Evolutionary conservation across 2,888 invertebrate genomes (phyloP), one percentile per base, ranked within the genome.

Genomic region (Agrilus biguttatus): DNA sequence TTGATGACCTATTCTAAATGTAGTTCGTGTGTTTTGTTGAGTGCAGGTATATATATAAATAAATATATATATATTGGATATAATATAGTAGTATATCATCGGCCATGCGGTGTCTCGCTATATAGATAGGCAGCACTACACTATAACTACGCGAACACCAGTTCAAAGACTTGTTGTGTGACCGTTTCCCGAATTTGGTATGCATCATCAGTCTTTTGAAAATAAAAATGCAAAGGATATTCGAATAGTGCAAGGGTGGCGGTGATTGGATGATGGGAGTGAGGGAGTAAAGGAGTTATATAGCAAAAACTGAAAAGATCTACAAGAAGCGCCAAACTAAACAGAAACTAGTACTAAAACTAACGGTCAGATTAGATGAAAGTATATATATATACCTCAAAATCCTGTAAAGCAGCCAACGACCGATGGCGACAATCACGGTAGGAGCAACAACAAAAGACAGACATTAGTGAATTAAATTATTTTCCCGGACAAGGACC

Each of bases 351-450:
- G 53, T 49, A 51, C 54, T 59, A 59, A 60, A 58, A 57, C 64
- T 63, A 64, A 65, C 65, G 63, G 61, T 59, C 63, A 65, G 59
- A 58, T 59, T 59, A 61, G 59, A 63, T 58, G 60, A 63, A 58
- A 57, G 63, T 55, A 48, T 56, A 61, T 57, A 55, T 60, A 61
- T 61, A 62, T 85, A 85, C 85, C 85, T 85, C 85, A 78, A 84
- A 85, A 77, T 85, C 85, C 85, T 72, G 77, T 73, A 66, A 70
- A 71, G 74, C 75, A 70, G 75, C 77, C 73, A 74, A 74, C 74
- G 77, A 71, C 70, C 69, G 75, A 77, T 75, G 78, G 63, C 62
- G 63, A 67, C 62, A 63, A 61, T 62, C 57, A 57, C 59, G 59
- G 59, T 57, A 62, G 61, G 56, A 59, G 73, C 77, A 74, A 77